phyloP scores from a whole-genome alignment of 2,113 vertebrate genomes.

The Xiphias gladius region DNA sequence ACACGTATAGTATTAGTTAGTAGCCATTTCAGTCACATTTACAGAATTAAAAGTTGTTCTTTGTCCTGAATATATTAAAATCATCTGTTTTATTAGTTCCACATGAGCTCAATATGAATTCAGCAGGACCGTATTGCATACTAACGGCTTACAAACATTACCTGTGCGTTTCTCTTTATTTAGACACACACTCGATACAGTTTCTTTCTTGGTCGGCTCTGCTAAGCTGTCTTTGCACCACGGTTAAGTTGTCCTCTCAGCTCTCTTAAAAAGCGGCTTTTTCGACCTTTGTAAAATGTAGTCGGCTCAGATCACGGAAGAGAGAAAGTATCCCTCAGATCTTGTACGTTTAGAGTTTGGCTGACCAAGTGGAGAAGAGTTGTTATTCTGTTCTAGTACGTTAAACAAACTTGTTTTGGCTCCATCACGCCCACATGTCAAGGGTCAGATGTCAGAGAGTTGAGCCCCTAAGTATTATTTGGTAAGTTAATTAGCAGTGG shows the following conservation, averaged over 20 bases:
- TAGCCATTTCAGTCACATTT: not conserved
- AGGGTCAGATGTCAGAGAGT: conserved; percentile 23
- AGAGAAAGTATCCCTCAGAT: not conserved
- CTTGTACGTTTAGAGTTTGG: not conserved
- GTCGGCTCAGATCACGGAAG: not conserved
- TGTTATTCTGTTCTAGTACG: not conserved
- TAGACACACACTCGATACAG: not conserved
- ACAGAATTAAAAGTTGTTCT: too few relatives aligned
- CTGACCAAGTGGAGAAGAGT: not conserved
- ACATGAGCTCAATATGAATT: too few relatives aligned
- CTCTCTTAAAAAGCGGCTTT: not conserved
- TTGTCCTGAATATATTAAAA: too few relatives aligned
- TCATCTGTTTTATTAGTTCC: too few relatives aligned
- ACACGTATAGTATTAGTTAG: not conserved
- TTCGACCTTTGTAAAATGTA: not conserved
- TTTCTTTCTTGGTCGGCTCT: not conserved
- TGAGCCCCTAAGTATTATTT: conserved; percentile 20
- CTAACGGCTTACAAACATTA: too few relatives aligned
- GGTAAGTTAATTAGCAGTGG: conserved; percentile 36
- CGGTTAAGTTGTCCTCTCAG: not conserved
- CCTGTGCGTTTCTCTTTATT: too few relatives aligned
- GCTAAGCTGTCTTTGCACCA: not conserved
- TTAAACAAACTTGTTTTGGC: conserved; percentile 4
- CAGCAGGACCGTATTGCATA: too few relatives aligned
- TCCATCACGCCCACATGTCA: not conserved